Percentiles rank a stretch among this genome's conserved stretches.
Evolutionary conservation across 2,888 invertebrate species (phyloP).

Genomic region (Sepioteuthis lessoniana): DNA sequence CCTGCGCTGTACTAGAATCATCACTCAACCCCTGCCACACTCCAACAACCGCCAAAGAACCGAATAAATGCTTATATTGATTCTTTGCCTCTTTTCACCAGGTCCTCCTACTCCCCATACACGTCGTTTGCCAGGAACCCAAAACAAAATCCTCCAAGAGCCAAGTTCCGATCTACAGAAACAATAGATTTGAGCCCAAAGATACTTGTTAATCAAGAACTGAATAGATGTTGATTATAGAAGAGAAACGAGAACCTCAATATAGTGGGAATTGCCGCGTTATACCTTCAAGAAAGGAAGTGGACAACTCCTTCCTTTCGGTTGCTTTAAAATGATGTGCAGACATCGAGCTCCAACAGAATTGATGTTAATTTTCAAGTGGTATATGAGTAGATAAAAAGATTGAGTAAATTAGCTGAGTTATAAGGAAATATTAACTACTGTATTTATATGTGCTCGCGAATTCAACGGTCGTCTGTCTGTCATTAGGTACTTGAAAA

Average conservation of each 20-base stretch:
- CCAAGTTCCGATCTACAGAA: slow-evolving; percentile 8
- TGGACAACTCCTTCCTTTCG: neutral
- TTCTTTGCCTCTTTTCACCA: neutral
- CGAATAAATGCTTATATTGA: slow-evolving; percentile 4
- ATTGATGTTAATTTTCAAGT: neutral
- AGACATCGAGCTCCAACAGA: neutral
- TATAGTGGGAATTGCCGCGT: neutral
- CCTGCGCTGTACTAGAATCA: neutral
- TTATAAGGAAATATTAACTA: neutral
- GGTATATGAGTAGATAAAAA: neutral
- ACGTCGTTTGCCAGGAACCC: neutral
- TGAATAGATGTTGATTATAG: neutral
- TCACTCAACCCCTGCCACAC: neutral
- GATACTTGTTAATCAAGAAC: neutral
- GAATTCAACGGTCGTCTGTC: no score
- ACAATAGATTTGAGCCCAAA: neutral
- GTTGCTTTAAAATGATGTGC: neutral
- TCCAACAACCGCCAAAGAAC: neutral
- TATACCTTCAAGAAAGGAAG: neutral
- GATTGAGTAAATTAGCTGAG: neutral
- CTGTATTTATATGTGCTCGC: no score
- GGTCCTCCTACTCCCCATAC: neutral
- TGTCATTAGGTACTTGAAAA: no score
- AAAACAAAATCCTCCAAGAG: neutral
- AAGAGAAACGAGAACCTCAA: neutral